Base-by-base conservation (phyloP, 2,888 invertebrate species). In the Drosophila cyrtoloma region DNA sequence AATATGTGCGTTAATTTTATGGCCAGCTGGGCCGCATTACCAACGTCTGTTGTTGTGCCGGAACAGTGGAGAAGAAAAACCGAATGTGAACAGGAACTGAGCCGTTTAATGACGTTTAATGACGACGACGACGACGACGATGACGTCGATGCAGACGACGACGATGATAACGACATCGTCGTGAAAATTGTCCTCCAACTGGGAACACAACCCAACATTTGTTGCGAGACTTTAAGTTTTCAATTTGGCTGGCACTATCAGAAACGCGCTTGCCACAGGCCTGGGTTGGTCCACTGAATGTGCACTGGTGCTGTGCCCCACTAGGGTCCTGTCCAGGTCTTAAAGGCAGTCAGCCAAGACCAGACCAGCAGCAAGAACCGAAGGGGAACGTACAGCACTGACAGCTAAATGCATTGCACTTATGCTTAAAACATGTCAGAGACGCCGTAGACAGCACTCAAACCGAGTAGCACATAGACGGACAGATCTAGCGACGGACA, bases 391-490 rank as follows among this genome's bases (percentile, higher is more conserved):
- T 74, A 77, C 61, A 65, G 58, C 69, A 67, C 71, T 89, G 89
- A 90, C 89, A 89, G 90, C 86, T 87, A 89, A 89, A 89, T 89
- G 89, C 89, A 84, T 87, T 84, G 86, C 87, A 87, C 89, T 89
- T 89, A 87, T 84, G 87, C 88, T 86, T 89, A 87, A 87, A 87
- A 83, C 90, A 90, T 86, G 84, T 83, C 86, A 86, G 89, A 82
- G 89, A 81, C 84, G 73, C 71, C 82, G 78, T 75, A 79, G 83
- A 83, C 87, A 89, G 89, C 86, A 86, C 87, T 87, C 83, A 84
- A 81, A 77, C 60, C 58, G 68, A 68, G 55, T 59, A 57, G 70
- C 71, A 47, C 28, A 63, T 59, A 35, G 35, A 51, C 35, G 60
- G 59, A 63, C 63, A 42, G 33, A 44, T 50, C 37, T 39, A 52